Evolutionary conservation across 2,797 vertebrate genomes (phyloP), one percentile per base, ranked within the genome.

Genomic region (Aldrovandia affinis): DNA sequence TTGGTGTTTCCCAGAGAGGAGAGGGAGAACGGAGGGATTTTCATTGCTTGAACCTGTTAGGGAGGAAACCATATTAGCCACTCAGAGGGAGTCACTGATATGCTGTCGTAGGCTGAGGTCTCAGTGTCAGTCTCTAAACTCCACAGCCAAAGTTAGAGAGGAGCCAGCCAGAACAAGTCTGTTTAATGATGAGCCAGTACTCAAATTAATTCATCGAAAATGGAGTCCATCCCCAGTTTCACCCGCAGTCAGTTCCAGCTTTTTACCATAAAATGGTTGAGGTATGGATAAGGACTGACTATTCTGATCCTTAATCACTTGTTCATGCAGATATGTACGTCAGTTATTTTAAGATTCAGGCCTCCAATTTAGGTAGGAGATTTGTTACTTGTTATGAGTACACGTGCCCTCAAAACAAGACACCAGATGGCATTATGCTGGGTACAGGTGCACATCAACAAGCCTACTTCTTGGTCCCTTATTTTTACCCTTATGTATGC

Each of bases 11-110:
- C 94, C 89, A 96, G 93, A 83, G 92, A 93, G 83, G 96, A 97
- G 73, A 96, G 91, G 30, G 96, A 92, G 89, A 97, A 97, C 0
- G 95, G 95, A 86, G 94, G 95, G 90, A 94, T 92, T 92, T 98
- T 98, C 95, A 95, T 96, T 88, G 96, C 94, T 87, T 96, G 96
- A 93, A 95, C 94, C 96, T 97, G 85, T 18, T 86, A 73, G 86
- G 93, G 61, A 52, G 84, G 89, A 7, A 83, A 88, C 22, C 82
- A 83, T 75, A 84, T 3, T 25, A 77, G 22, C 39, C 73, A 77
- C 4, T 52, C 50, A 52, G 50, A 52, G 50, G 50, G 50, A 52
- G 50, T 12, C 50, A 52, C 50, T 12, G 50, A 52, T 12, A 52
- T 4, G 50, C 50, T 52, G 50, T 4, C 4, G 50, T 30, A 36